These are phyloP conservation scores for Prosopocoilus inquinatus DNA, from an alignment of 2,888 invertebrate species.

Conservation along the genomic window DNA sequence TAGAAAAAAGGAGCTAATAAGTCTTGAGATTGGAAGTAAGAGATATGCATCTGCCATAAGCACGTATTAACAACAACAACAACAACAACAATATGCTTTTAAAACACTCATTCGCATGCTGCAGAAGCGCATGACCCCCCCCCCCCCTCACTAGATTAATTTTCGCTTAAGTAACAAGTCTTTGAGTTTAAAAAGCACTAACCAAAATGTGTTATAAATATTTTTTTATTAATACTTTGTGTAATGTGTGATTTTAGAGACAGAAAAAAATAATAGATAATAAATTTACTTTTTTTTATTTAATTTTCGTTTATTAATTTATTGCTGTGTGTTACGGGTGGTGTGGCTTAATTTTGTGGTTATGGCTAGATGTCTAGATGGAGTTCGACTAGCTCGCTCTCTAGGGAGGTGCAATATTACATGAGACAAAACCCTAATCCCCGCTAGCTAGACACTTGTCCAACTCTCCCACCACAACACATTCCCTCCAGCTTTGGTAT, in stretches of 20 bases:
- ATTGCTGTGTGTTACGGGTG: slow-evolving; percentile 28
- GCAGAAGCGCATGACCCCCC: background rate
- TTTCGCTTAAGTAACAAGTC: no score
- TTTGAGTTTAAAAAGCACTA: no score
- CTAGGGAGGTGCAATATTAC: slow-evolving; percentile 61
- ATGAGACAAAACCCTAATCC: slow-evolving; percentile 53
- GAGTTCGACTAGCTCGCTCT: slow-evolving; percentile 63
- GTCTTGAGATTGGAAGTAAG: slow-evolving; percentile 35
- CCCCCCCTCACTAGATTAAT: no score
- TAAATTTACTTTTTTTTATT: background rate
- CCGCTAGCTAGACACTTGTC: slow-evolving; percentile 33
- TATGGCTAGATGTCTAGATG: slow-evolving; percentile 62
- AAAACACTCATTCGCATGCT: background rate
- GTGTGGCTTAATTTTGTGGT: slow-evolving; percentile 51
- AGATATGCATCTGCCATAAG: slow-evolving; percentile 18
- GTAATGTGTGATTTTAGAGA: no score
- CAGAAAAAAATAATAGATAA: no score
- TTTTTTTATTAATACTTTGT: no score
- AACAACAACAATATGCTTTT: background rate
- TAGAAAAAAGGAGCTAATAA: slow-evolving; percentile 40
- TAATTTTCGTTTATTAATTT: slow-evolving; percentile 24
- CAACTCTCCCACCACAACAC: slow-evolving; percentile 15
- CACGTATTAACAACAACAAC: background rate
- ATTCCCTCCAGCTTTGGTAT: slow-evolving; percentile 21
- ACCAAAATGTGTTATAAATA: no score